Evolutionary conservation across 2,797 vertebrate species (phyloP), one percentile per base, ranked within the genome.

Genomic region (Onychomys leucogaster): DNA sequence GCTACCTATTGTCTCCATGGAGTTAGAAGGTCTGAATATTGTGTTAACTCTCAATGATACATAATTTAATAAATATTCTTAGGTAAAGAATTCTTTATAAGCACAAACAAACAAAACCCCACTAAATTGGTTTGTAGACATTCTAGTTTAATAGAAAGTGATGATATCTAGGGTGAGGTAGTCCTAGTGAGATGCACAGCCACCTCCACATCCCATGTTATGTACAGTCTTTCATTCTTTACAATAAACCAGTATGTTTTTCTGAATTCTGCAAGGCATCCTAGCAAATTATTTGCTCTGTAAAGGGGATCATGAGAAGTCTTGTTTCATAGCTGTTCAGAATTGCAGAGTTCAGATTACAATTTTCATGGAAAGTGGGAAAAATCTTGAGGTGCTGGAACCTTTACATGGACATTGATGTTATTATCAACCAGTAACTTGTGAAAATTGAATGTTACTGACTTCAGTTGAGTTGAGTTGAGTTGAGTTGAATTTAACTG

Each of bases 121-220:
- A 13, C 11, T 34, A 37, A 55, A 43, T 27, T 7, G 14, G 5
- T 46, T 16, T 84, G 13, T 6, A 27, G 5, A 37, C 25, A 14
- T 84, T 92, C 17, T 6, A n/a, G 27, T 27, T 0, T 78, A 32
- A 61, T 49, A 25, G 6, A n/a, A 69, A n/a, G 2, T 76, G 27
- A 41, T 76, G n/a, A 1, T 3, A 0, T 34, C 23, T 12, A 25
- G 29, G 61, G 27, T 6, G 4, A 76, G 19, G 27, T 9, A 37
- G 2, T 16, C 4, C 4, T 32, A 1, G 5, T 46, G n/a, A 76
- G 19, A 21, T 69, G 8, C 12, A 12, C 0, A 1, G 0, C 0
- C 9, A 34, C 4, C 6, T n/a, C 6, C 2, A 10, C 9, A 5
- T 78, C 2, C 34, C 25, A 27, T 61, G 34, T 19, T 59, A 12